Conservation (phyloP, 2,797 vertebrate genomes). For the Petrocephalus schoutedeni region DNA sequence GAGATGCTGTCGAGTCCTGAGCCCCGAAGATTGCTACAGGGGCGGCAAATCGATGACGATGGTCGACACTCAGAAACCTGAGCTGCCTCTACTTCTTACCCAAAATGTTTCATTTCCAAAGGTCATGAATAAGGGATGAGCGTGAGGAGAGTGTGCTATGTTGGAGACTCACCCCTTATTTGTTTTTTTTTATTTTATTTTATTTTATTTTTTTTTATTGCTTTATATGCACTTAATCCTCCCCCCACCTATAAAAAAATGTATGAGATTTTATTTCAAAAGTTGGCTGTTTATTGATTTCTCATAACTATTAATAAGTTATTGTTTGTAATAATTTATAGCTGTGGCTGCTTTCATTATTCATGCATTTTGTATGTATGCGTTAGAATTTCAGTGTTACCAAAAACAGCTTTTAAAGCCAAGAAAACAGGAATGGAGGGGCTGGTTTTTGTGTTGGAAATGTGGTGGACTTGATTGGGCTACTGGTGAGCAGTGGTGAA, state of each 20-base stretch:
- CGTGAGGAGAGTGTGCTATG: neutral
- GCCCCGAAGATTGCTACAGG: neutral
- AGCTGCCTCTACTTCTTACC: neutral
- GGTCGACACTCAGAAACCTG: neutral
- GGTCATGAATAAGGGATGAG: neutral
- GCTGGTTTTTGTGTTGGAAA: neutral
- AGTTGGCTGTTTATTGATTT: conserved; percentile 2
- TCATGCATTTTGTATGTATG: neutral
- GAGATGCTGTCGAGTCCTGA: neutral
- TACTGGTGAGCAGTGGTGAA: neutral
- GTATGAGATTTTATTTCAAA: neutral
- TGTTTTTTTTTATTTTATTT: neutral
- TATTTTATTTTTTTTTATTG: neutral
- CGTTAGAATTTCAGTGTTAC: neutral
- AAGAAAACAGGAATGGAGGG: neutral
- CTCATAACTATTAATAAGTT: neutral
- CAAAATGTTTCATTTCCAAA: conserved; percentile 12
- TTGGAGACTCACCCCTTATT: neutral
- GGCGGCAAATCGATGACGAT: neutral
- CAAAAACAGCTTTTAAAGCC: neutral
- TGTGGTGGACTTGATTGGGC: neutral
- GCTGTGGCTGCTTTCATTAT: neutral
- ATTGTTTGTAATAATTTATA: conserved; percentile 14
- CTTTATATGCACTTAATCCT: neutral
- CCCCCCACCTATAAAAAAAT: neutral